These are phyloP conservation scores for Pocota personata DNA, from an alignment of 2,888 invertebrate species.

Conservation along the genomic window DNA sequence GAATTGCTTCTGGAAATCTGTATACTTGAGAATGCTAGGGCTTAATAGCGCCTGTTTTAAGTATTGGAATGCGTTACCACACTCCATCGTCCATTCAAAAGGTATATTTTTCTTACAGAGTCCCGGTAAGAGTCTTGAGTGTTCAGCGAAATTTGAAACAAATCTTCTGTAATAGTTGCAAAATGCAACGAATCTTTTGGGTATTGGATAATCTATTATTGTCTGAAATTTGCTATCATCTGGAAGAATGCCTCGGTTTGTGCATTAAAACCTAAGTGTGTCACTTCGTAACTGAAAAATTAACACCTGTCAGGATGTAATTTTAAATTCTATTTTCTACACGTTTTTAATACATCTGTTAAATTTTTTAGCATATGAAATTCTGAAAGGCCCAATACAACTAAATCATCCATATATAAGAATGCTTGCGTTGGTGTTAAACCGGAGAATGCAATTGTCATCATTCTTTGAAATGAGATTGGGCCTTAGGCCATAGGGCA, in stretches of 20 bases:
- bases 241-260: too few species aligned
- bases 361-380: slow-evolving; percentile 38
- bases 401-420: too few species aligned
- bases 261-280: slow-evolving; percentile 53
- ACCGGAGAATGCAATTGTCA: slow-evolving; percentile 72
- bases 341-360: too few species aligned
- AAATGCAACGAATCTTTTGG: too few species aligned
- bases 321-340: neutral
- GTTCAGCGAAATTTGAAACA: too few species aligned
- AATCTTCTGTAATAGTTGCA: too few species aligned
- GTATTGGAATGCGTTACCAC: neutral
- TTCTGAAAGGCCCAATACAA: slow-evolving; percentile 73
- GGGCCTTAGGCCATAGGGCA: slow-evolving; percentile 73
- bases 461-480: slow-evolving; percentile 75
- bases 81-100: slow-evolving; percentile 34
- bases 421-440: too few species aligned
- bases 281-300: slow-evolving; percentile 43
- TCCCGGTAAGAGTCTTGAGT: neutral
- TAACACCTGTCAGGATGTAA: slow-evolving; percentile 43
- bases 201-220: too few species aligned
- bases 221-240: too few species aligned
- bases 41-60: too few species aligned
- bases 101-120: neutral
- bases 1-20: too few species aligned
- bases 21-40: too few species aligned